Conservation (phyloP, 2,888 invertebrate genomes). For the Pseudococcus viburni region DNA sequence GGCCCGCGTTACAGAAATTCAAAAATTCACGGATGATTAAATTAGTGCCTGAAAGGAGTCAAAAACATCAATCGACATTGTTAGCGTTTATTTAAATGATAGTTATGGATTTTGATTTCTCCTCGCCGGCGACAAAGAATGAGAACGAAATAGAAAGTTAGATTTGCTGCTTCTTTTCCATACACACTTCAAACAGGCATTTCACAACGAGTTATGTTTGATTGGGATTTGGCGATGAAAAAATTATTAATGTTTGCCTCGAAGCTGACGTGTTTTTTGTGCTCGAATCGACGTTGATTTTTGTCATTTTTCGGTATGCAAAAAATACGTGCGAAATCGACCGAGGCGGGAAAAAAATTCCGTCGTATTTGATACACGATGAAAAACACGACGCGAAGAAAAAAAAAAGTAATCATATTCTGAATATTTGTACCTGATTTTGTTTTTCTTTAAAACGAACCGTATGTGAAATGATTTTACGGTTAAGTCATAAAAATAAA, state of each 20-base stretch:
- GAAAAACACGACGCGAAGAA: not conserved
- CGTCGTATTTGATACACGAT: not conserved
- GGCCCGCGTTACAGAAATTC: not conserved
- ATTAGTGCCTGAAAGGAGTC: constrained; percentile 11
- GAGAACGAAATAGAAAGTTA: not conserved
- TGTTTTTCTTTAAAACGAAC: constrained; percentile 47
- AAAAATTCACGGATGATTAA: constrained; percentile 39
- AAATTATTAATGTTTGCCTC: constrained; percentile 30
- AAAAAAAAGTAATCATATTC: constrained; percentile 23
- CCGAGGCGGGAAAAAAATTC: not conserved
- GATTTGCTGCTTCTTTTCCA: not conserved
- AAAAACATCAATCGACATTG: constrained; percentile 48
- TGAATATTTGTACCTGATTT: constrained; percentile 54
- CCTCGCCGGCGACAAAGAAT: not conserved
- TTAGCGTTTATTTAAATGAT: constrained; percentile 37
- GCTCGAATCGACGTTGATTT: constrained; percentile 10
- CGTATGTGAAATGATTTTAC: constrained; percentile 43
- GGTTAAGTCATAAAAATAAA: constrained; percentile 45
- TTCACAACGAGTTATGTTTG: not conserved
- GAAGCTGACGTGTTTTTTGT: not conserved
- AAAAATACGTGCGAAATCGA: not conserved
- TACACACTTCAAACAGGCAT: not conserved
- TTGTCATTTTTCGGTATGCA: not conserved
- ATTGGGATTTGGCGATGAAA: constrained; percentile 6
- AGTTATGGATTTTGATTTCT: constrained; percentile 44